Conservation (phyloP, 2,113 vertebrate species). For the Microtus pennsylvanicus region DNA sequence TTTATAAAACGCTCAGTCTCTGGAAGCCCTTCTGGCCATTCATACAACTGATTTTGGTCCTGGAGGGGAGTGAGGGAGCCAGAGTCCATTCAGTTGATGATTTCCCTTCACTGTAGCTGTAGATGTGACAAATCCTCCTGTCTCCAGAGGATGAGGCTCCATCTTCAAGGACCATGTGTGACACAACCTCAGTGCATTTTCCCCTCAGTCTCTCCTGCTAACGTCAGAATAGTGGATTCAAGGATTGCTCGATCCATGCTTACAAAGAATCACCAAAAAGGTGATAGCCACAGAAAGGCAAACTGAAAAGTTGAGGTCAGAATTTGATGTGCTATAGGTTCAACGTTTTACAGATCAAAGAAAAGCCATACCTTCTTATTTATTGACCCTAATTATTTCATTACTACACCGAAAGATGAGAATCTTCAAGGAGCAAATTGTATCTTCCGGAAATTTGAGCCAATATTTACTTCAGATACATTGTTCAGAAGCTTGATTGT, state of each 20-base stretch:
- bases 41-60: neutral
- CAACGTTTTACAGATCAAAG: neutral
- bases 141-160: slow-evolving; percentile 70
- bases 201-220: slow-evolving; percentile 61
- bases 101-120: slow-evolving; percentile 70
- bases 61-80: slow-evolving; percentile 52
- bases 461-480: neutral
- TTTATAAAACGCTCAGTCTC: neutral
- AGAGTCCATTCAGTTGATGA: slow-evolving; percentile 66
- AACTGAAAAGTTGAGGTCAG: neutral
- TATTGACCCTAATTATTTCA: slow-evolving; percentile 13
- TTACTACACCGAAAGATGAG: neutral
- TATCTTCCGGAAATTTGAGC: slow-evolving; percentile 15
- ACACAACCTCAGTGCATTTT: slow-evolving; percentile 71
- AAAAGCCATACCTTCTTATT: neutral
- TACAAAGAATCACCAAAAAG: slow-evolving; percentile 69
- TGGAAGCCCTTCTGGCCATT: slow-evolving; percentile 34
- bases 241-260: slow-evolving; percentile 49
- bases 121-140: slow-evolving; percentile 77
- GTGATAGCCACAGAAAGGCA: neutral
- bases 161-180: slow-evolving; percentile 55
- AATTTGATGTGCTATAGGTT: neutral
- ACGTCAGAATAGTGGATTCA: neutral
- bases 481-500: slow-evolving; percentile 38
- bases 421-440: neutral